A percentile compares a stretch with the other conserved stretches of the same genome.
These are phyloP conservation scores for Aleadryas rufinucha DNA, from an alignment of 2,113 vertebrate genomes.

Conservation along the genomic window DNA sequence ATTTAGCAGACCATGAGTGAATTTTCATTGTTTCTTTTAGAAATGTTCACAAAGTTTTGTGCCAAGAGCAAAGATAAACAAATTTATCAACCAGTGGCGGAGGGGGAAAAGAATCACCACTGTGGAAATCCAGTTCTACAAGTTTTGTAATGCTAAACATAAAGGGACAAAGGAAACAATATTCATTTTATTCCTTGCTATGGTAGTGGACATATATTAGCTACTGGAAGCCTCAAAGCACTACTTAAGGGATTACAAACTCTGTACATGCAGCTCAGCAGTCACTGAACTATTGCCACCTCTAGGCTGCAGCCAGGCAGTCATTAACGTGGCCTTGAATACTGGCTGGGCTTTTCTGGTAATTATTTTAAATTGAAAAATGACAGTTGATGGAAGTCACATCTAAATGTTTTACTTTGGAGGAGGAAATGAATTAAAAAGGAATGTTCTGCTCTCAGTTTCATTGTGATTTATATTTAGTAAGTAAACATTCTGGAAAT, in stretches of 20 bases:
- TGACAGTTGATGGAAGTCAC: background rate
- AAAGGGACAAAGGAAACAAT: background rate
- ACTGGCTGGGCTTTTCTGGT: background rate
- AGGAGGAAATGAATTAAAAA: background rate
- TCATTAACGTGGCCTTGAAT: background rate
- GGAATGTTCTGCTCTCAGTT: background rate
- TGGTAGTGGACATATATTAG: background rate
- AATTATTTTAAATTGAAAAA: slow-evolving; percentile 33
- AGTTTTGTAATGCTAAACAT: background rate
- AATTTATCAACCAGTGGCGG: background rate
- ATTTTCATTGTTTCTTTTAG: slow-evolving; percentile 37
- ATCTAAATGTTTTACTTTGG: background rate
- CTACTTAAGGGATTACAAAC: slow-evolving; percentile 34
- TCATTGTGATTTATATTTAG: background rate
- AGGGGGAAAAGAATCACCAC: background rate
- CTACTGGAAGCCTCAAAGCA: slow-evolving; percentile 20
- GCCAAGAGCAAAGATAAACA: slow-evolving; percentile 53
- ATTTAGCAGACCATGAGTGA: slow-evolving; percentile 12
- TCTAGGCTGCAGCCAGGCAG: background rate
- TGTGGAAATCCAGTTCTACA: background rate
- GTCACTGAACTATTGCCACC: slow-evolving; percentile 15
- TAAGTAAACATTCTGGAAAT: background rate
- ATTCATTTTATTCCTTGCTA: slow-evolving; percentile 5
- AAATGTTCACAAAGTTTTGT: slow-evolving; percentile 22
- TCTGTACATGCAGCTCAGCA: background rate